Evolutionary conservation across 1,140 invertebrate species (phyloP), one percentile per base, ranked within the genome.

Genomic region (Mylabris phalerata): DNA sequence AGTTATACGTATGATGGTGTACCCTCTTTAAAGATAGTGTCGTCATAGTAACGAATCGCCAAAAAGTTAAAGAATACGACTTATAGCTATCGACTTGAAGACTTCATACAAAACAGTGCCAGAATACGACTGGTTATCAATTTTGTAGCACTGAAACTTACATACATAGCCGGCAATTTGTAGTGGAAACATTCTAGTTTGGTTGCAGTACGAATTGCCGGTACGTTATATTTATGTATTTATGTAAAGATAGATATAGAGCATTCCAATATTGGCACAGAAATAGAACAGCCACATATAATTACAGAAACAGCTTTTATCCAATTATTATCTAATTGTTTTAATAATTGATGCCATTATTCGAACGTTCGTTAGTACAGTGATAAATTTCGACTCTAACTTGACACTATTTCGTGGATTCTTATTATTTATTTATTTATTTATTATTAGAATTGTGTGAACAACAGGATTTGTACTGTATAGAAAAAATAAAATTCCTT

Each of bases 211-310:
- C 19, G 19, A 19, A 19, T 19, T 2, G 19, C 19, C 19, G 19
- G 19, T 19, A 32, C 46, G 32, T 41, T 10, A 24, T 42, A 51
- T 39, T 13, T 50, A 26, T 50, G n/a, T 50, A 50, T 39, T 11
- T 32, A 5, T 32, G 7, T 32, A 32, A 7, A 41, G 38, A 42
- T 50, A 38, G 25, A 41, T 7, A 6, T 9, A 54, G 51, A 54
- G 46, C 51, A 54, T 54, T 54, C 51, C 51, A 54, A 54, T 54
- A 54, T 54, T 54, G 51, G 51, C 51, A 54, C 51, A 43, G 45
- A 32, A 40, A 26, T 26, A 54, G 25, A 46, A 54, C 24, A 44
- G 45, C 41, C 44, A 45, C 51, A 45, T 54, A 45, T 13, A 54
- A 27, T 13, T 26, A 45, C 44, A 24, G 40, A 26, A 45, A 45